These are phyloP conservation scores for Lamellibrachia satsuma DNA, from an alignment of 2,888 invertebrate genomes.

Conservation along the genomic window DNA sequence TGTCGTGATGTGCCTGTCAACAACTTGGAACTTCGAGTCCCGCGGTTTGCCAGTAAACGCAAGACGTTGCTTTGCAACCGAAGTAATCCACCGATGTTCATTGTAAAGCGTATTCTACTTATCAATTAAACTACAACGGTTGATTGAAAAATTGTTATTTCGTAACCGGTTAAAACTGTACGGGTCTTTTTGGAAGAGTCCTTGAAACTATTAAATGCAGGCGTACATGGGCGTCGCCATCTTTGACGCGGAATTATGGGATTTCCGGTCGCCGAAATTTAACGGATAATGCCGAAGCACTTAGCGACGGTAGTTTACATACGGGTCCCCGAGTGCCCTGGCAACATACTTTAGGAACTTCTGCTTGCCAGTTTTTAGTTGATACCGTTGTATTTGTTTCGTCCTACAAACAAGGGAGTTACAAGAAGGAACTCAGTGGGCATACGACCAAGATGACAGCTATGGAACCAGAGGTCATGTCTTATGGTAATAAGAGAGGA, in stretches of 20 bases:
- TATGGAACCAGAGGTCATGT: background rate
- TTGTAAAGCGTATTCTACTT: background rate
- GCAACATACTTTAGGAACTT: conserved; percentile 13
- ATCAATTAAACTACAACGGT: background rate
- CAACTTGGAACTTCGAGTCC: conserved; percentile 6
- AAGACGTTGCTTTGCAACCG: background rate
- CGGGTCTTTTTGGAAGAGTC: background rate
- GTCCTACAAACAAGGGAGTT: conserved; percentile 9
- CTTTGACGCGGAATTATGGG: background rate
- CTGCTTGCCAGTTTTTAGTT: conserved; percentile 6
- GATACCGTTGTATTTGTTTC: conserved; percentile 11
- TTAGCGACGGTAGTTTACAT: conserved; percentile 17
- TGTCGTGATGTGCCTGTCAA: conserved; percentile 17
- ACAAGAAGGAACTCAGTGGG: background rate
- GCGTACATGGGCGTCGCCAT: background rate
- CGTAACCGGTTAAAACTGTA: background rate
- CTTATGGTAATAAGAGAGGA: background rate
- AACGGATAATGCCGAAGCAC: background rate
- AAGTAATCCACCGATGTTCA: background rate
- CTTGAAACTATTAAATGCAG: conserved; percentile 8
- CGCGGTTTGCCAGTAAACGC: background rate
- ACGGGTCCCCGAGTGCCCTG: conserved; percentile 17
- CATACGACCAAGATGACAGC: background rate
- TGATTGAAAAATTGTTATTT: background rate
- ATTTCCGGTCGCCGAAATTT: background rate